A percentile compares a stretch with the other conserved stretches of the same genome.
Conservation (phyloP, 2,888 invertebrate genomes). For the Pachycephus smyrnensis region DNA sequence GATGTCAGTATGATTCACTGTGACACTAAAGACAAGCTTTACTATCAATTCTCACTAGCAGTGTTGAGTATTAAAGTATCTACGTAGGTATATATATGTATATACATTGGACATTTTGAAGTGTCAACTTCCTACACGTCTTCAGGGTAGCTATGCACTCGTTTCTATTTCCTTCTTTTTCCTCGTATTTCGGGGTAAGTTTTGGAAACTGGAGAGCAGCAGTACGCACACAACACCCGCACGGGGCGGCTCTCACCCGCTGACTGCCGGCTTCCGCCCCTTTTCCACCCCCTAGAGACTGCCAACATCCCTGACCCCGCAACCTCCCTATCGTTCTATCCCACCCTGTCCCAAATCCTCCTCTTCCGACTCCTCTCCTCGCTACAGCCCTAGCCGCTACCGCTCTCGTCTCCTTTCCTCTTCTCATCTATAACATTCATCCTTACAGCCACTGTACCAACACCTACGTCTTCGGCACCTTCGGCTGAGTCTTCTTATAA, state of each 20-base stretch:
- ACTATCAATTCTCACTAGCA: background rate
- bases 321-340: constrained; percentile 13
- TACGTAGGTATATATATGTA: background rate
- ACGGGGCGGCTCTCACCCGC: constrained; percentile 57
- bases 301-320: constrained; percentile 44
- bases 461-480: background rate
- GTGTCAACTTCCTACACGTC: background rate
- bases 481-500: background rate
- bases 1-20: background rate
- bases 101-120: background rate
- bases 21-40: background rate
- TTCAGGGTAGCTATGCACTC: background rate
- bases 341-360: constrained; percentile 28
- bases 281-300: constrained; percentile 52
- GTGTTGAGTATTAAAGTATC: background rate
- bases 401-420: constrained; percentile 24
- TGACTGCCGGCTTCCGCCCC: constrained; percentile 61
- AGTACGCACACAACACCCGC: constrained; percentile 47
- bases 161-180: background rate
- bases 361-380: constrained; percentile 31
- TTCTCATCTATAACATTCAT: background rate
- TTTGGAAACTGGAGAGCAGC: background rate
- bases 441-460: background rate
- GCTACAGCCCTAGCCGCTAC: constrained; percentile 37
- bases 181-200: background rate